These are phyloP conservation scores for Xenotilapia caudafasciata DNA, from an alignment of 2,113 vertebrate species.

Conservation along the genomic window DNA sequence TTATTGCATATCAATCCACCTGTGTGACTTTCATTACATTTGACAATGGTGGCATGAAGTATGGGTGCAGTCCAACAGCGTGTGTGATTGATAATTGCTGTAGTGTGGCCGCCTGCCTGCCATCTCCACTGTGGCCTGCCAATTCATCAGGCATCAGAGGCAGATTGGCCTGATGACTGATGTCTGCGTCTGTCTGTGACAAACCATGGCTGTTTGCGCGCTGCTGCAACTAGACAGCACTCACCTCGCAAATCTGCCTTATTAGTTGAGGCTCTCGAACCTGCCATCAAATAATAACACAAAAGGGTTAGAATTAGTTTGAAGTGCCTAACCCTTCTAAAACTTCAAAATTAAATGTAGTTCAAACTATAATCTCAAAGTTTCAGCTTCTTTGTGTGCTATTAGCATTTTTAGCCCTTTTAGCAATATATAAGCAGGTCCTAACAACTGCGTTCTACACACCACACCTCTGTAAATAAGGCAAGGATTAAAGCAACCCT, in stretches of 20 bases:
- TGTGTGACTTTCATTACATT: conserved; percentile 11
- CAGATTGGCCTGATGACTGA: conserved; percentile 47
- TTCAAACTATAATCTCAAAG: neutral
- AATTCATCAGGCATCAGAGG: conserved; percentile 56
- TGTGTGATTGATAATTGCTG: conserved; percentile 65
- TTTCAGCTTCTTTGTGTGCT: neutral
- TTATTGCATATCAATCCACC: conserved; percentile 25
- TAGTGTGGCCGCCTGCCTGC: conserved; percentile 31
- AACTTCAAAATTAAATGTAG: neutral
- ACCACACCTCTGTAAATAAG: conserved; percentile 24
- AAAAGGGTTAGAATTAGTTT: neutral
- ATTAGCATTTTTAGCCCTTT: neutral
- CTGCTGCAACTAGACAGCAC: neutral
- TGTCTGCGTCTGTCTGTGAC: conserved; percentile 20
- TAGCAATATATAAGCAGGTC: neutral
- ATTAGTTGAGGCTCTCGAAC: conserved; percentile 9
- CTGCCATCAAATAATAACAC: neutral
- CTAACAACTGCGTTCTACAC: neutral
- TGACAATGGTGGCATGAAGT: conserved; percentile 31
- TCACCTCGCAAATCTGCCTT: conserved; percentile 11
- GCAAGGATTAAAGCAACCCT: neutral
- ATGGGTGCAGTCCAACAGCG: conserved; percentile 5
- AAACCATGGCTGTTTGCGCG: neutral
- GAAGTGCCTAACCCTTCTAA: neutral
- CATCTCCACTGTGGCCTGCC: conserved; percentile 29